Evolutionary conservation across 1,140 invertebrate species (phyloP), one percentile per base, ranked within the genome.

Genomic region (Cheumatopsyche charites): DNA sequence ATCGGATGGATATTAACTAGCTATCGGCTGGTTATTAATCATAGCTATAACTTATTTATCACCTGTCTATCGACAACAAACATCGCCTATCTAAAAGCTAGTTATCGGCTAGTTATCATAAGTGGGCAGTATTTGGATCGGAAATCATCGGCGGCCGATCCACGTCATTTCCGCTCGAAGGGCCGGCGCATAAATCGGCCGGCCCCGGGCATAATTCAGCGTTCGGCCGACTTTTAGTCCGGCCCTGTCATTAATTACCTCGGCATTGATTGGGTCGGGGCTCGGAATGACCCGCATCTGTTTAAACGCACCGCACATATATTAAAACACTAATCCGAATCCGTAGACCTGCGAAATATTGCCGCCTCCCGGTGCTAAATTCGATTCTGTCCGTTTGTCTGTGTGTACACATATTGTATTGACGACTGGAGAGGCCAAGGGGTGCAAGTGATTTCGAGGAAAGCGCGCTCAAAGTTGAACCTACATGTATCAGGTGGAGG

Each of bases 191-290:
- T 61, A 19, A 61, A 61, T 61, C 23, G 55, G 23, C 11, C 55
- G 19, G 3, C n/a, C 6, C 19, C 63, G 41, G 21, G 23, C 42
- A 66, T 66, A 66, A 66, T 42, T 66, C 63, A 66, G 42, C 49
- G 9, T 52, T 61, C 25, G 61, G 12, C 21, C 42, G 47, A 66
- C 63, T 66, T 66, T 66, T 66, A 66, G 42, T 66, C 23, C 12
- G 63, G 15, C 42, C 29, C 3, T 36, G 63, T 47, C 63, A 66
- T 66, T 66, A 66, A 66, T 66, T 66, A 66, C 63, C 63, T 25
- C n/a, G 43, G 63, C 63, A 66, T 66, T 66, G 63, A 66, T 66
- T 66, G 63, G 63, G 63, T 66, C 63, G 63, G 42, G 36, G 17
- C 21, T 26, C 21, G 23, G 21, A 58, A 58, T 58, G 55, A 58